A percentile compares a stretch with the other conserved stretches of the same genome.
Evolutionary conservation across 2,113 vertebrate genomes (phyloP).

Genomic region (Gallinago paraguaiae): DNA sequence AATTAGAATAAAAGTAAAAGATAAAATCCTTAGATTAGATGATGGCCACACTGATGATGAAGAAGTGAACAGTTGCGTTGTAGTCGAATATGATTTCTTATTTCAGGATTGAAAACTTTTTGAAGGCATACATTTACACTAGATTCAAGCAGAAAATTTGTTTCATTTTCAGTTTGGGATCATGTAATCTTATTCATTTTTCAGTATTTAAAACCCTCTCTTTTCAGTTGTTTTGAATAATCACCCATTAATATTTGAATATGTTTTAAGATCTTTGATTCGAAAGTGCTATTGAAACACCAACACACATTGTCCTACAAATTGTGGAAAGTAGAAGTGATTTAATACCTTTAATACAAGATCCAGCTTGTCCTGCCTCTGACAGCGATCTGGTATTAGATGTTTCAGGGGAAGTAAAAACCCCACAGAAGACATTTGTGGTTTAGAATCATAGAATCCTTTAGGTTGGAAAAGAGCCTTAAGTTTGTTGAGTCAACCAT

Average conservation of each 20-base stretch:
- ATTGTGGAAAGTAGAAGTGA: neutral
- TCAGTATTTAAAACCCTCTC: neutral
- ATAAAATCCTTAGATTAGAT: neutral
- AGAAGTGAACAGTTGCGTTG: neutral
- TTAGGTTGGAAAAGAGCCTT: neutral
- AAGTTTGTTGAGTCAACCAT: fast-evolving
- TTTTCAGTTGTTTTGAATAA: neutral
- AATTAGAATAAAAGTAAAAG: neutral
- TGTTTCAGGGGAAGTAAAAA: neutral
- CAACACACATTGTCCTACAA: neutral
- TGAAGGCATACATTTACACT: neutral
- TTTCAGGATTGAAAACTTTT: neutral
- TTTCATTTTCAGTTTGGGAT: neutral
- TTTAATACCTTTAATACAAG: neutral
- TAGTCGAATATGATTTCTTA: neutral
- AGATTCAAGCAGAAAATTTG: neutral
- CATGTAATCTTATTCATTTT: neutral
- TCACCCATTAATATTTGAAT: neutral
- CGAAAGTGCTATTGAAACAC: neutral
- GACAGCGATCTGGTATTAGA: neutral
- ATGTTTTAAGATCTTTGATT: neutral
- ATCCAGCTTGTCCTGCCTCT: neutral
- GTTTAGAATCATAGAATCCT: neutral
- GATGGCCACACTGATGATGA: neutral
- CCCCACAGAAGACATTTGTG: neutral